Evolutionary conservation across 2,888 invertebrate species (phyloP).

Genomic region (Drosophila cyrtoloma): DNA sequence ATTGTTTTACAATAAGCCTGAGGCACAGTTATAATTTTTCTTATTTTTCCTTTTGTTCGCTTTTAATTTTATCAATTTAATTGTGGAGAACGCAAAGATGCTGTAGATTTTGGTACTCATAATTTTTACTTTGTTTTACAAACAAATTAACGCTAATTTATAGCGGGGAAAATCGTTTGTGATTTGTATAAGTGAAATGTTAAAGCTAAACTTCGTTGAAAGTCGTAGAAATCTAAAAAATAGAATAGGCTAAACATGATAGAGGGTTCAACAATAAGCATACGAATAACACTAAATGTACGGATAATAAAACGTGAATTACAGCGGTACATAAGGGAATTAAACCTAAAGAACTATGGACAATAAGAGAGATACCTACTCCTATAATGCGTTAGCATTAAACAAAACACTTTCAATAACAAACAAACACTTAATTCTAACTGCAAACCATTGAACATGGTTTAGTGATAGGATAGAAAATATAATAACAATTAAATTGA

Average conservation of each 20-base stretch:
- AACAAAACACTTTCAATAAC: slow-evolving; percentile 70
- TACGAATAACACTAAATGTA: slow-evolving; percentile 47
- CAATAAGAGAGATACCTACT: slow-evolving; percentile 30
- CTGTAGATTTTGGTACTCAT: slow-evolving; percentile 18
- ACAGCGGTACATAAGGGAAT: slow-evolving; percentile 19
- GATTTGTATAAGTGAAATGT: slow-evolving; percentile 37
- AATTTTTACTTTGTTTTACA: slow-evolving; percentile 73
- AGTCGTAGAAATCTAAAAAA: slow-evolving; percentile 37
- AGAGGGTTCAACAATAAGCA: slow-evolving; percentile 16
- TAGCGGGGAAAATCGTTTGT: slow-evolving; percentile 15
- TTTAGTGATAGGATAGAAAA: slow-evolving; percentile 38
- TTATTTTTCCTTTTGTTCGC: slow-evolving; percentile 16
- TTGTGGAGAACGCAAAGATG: slow-evolving; percentile 27
- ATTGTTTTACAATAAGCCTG: slow-evolving; percentile 84
- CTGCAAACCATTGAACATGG: slow-evolving; percentile 42
- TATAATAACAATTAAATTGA: slow-evolving; percentile 55
- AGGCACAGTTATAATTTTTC: slow-evolving; percentile 76
- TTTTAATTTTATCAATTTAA: slow-evolving; percentile 38
- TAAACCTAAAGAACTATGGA: slow-evolving; percentile 44
- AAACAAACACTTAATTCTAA: slow-evolving; percentile 77
- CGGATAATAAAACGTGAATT: slow-evolving; percentile 33
- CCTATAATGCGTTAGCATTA: slow-evolving; percentile 36
- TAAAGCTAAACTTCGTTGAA: slow-evolving; percentile 55
- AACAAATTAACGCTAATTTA: slow-evolving; percentile 63
- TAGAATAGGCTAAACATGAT: slow-evolving; percentile 26